Evolutionary conservation across 1,140 invertebrate species (phyloP).

Genomic region (Euura lappo): DNA sequence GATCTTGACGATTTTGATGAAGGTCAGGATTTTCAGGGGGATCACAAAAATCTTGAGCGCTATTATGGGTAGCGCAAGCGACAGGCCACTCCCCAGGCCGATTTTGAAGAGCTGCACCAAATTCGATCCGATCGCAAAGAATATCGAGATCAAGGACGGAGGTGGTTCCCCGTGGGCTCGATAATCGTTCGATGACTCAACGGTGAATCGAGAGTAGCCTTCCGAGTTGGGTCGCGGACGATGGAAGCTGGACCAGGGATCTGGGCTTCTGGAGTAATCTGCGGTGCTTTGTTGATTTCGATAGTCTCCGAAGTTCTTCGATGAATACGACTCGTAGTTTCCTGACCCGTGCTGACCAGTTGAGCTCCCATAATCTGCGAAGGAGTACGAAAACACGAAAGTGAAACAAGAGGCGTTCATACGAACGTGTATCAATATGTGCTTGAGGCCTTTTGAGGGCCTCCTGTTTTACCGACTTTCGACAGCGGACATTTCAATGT

Average conservation of each 20-base stretch:
- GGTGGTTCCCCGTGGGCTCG: background rate
- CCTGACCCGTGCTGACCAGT: background rate
- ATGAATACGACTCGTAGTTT: background rate
- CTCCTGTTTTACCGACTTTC: too few species aligned
- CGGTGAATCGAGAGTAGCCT: background rate
- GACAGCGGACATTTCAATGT: too few species aligned
- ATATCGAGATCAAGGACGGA: constrained; percentile 6
- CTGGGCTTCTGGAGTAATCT: background rate
- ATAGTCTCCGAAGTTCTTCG: background rate
- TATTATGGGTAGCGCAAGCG: constrained; percentile 37
- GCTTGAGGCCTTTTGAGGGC: too few species aligned
- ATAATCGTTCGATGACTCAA: constrained; percentile 2
- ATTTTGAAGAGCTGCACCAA: constrained; percentile 4
- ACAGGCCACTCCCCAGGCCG: constrained; percentile 15
- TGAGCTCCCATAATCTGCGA: too few species aligned
- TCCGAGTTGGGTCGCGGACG: background rate
- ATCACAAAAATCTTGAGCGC: constrained; percentile 34
- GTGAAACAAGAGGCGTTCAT: too few species aligned
- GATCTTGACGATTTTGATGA: constrained; percentile 38
- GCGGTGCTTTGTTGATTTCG: background rate
- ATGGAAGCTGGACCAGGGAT: background rate
- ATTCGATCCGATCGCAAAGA: background rate
- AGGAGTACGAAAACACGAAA: too few species aligned
- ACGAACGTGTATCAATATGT: too few species aligned
- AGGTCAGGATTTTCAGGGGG: constrained; percentile 40